Conservation (phyloP, 2,888 invertebrate species). For the Acleris emargana region DNA sequence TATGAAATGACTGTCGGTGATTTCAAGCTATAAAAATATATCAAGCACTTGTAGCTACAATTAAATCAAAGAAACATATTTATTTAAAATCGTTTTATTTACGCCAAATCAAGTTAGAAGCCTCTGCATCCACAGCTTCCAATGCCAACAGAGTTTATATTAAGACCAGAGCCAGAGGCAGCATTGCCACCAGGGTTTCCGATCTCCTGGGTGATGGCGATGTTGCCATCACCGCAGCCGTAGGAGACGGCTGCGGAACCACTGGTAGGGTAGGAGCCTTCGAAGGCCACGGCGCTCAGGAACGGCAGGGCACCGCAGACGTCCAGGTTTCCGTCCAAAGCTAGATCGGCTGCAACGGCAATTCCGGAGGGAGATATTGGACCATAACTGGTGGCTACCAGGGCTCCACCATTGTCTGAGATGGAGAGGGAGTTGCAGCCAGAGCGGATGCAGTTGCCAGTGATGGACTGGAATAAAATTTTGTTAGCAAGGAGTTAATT, state of each 20-base stretch:
- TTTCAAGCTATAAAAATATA: too few relatives aligned
- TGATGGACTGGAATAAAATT: slow-evolving; percentile 15
- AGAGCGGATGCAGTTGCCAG: slow-evolving; percentile 7
- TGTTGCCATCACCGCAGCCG: slow-evolving; percentile 36
- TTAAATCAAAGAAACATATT: too few relatives aligned
- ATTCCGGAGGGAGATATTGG: slow-evolving; percentile 39
- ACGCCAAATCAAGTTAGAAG: too few relatives aligned
- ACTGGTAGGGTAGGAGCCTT: slow-evolving; percentile 31
- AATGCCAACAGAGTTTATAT: background rate
- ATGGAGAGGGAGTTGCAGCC: slow-evolving; percentile 24
- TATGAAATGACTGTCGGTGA: too few relatives aligned
- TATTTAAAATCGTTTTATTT: too few relatives aligned
- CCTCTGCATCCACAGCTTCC: background rate
- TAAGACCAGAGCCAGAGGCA: slow-evolving; percentile 1
- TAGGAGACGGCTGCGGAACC: slow-evolving; percentile 37
- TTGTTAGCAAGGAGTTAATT: background rate
- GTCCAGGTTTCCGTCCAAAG: slow-evolving; percentile 46
- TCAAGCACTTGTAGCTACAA: too few relatives aligned
- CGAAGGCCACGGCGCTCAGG: slow-evolving; percentile 46
- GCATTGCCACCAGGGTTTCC: slow-evolving; percentile 9
- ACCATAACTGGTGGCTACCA: slow-evolving; percentile 11
- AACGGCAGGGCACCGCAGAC: slow-evolving; percentile 52
- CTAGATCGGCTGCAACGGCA: slow-evolving; percentile 44
- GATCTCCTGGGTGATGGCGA: slow-evolving; percentile 22
- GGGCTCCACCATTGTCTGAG: slow-evolving; percentile 12